Evolutionary conservation across 2,797 vertebrate genomes (phyloP).

Genomic region (Mycteria americana): DNA sequence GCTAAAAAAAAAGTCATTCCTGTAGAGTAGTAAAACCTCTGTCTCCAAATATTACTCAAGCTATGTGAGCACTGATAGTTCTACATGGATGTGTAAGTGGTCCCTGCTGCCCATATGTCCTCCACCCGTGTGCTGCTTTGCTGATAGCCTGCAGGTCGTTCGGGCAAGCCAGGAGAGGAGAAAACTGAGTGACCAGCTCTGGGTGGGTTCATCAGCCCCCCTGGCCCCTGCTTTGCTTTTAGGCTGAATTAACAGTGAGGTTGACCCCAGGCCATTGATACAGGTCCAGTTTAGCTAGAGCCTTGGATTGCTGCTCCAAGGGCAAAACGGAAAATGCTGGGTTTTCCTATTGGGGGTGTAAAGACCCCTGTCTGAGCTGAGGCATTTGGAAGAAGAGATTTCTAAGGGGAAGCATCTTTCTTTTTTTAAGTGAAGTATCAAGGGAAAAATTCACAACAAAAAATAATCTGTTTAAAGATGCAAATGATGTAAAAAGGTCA

Average conservation of each 20-base stretch:
- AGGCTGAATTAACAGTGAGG: neutral
- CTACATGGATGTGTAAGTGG: neutral
- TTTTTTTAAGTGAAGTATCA: neutral
- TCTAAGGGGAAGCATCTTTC: neutral
- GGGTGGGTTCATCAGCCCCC: neutral
- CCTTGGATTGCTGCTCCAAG: neutral
- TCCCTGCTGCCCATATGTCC: accelerated
- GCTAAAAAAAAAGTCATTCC: neutral
- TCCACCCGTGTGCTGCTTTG: neutral
- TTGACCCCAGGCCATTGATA: neutral
- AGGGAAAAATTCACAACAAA: neutral
- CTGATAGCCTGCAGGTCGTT: neutral
- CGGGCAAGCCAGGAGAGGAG: neutral
- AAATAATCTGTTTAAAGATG: conserved; percentile 23
- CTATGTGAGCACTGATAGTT: neutral
- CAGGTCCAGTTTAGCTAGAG: neutral
- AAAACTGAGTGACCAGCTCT: neutral
- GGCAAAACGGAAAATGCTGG: neutral
- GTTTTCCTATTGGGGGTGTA: accelerated
- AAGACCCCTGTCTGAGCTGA: neutral
- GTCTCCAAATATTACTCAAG: neutral
- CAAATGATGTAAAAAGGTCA: conserved; percentile 34
- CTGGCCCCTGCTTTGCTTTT: neutral
- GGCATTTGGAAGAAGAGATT: neutral
- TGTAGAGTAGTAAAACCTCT: neutral